Evolutionary conservation across 2,113 vertebrate species (phyloP).

Genomic region (Apeltes quadracus): DNA sequence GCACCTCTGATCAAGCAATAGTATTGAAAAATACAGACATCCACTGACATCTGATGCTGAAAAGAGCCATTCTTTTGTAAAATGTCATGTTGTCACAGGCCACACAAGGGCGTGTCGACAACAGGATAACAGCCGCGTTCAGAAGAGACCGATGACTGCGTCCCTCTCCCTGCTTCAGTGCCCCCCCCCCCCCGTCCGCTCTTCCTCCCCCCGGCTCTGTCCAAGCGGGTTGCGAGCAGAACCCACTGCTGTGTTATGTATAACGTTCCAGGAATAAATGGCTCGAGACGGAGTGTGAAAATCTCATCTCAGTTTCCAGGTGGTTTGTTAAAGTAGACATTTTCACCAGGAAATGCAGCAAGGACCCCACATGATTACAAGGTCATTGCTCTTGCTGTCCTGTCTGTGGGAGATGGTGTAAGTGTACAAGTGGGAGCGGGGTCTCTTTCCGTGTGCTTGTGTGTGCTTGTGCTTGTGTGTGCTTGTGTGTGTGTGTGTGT

Average conservation of each 20-base stretch:
- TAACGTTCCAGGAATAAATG: conserved; percentile 71
- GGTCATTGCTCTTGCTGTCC: conserved; percentile 7
- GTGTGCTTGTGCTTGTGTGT: conserved; percentile 32
- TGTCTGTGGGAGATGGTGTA: conserved; percentile 10
- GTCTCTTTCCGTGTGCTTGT: conserved; percentile 14
- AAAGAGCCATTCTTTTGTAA: neutral
- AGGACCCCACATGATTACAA: conserved; percentile 10
- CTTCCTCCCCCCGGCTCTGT: neutral
- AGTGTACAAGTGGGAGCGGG: conserved; percentile 56
- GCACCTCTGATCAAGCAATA: neutral
- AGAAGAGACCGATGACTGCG: conserved; percentile 17
- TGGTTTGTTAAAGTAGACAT: conserved; percentile 55
- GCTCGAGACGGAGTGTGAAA: conserved; percentile 50
- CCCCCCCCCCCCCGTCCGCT: too few species aligned
- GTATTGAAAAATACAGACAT: conserved; percentile 10
- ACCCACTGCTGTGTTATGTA: conserved; percentile 60
- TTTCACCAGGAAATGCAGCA: conserved; percentile 30
- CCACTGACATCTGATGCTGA: conserved; percentile 4
- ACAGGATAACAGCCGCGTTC: conserved; percentile 13
- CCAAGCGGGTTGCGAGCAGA: conserved; percentile 44
- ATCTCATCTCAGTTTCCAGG: conserved; percentile 55
- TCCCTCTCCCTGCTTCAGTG: conserved; percentile 26
- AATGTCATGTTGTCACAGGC: conserved; percentile 27
- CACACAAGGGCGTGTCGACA: conserved; percentile 17
- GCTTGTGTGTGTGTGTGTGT: conserved; percentile 35